phyloP scores from a whole-genome alignment of 2,797 vertebrate genomes.

The Typhlichthys subterraneus region DNA sequence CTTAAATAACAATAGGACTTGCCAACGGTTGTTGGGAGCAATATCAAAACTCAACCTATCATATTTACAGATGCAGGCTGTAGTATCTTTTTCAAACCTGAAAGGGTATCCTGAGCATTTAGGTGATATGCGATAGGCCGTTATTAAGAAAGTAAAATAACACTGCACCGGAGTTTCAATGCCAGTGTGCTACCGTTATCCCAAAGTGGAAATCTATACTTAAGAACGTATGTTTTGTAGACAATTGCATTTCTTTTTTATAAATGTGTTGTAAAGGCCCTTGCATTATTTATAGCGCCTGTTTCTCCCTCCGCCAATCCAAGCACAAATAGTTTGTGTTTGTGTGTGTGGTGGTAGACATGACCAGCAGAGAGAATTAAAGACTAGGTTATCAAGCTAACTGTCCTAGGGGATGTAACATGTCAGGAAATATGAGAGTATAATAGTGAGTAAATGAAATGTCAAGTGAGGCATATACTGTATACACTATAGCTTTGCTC shows the following conservation, averaged over 20 bases:
- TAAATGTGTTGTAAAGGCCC: conserved; percentile 22
- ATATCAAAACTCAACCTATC: background rate
- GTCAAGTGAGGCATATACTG: too few species aligned
- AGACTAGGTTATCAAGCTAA: too few species aligned
- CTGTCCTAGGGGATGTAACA: too few species aligned
- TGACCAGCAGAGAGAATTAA: background rate
- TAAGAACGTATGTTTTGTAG: background rate
- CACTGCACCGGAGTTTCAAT: conserved; percentile 2
- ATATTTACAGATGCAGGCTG: conserved; percentile 1
- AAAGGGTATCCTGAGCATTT: background rate
- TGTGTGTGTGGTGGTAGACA: background rate
- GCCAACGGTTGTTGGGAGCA: background rate
- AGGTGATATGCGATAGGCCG: conserved; percentile 1
- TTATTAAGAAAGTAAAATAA: background rate
- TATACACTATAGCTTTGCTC: too few species aligned
- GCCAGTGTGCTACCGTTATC: conserved; percentile 20
- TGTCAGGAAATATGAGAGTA: too few species aligned
- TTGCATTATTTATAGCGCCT: conserved; percentile 22
- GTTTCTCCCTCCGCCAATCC: conserved; percentile 15
- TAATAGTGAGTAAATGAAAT: too few species aligned
- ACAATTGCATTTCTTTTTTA: background rate
- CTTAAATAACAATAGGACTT: background rate
- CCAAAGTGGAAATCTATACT: conserved; percentile 1
- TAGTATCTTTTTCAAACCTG: conserved; percentile 4
- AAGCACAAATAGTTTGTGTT: background rate